phyloP scores from a whole-genome alignment of 2,888 invertebrate genomes.

The Pteria penguin region DNA sequence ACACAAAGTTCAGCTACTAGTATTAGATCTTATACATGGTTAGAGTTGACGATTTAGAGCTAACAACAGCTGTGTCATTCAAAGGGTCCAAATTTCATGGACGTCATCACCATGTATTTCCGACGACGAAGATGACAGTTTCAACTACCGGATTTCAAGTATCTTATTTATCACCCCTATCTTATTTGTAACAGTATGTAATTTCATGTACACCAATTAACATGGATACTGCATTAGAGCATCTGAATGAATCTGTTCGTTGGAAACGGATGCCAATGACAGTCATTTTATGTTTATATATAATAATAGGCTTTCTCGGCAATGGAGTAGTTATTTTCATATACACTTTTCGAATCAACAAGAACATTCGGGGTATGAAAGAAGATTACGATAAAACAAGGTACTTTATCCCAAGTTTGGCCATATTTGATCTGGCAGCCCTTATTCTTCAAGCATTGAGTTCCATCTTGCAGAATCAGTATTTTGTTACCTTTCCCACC shows the following conservation, averaged over 20 bases:
- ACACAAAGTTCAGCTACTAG: too few species aligned
- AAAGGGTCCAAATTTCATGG: too few species aligned
- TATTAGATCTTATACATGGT: too few species aligned
- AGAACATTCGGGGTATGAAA: too few species aligned
- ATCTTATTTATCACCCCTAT: too few species aligned
- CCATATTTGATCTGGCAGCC: not conserved
- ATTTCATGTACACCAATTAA: too few species aligned
- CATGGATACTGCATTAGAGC: not conserved
- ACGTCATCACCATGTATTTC: too few species aligned
- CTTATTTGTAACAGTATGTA: too few species aligned
- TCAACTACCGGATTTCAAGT: too few species aligned
- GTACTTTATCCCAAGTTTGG: not conserved
- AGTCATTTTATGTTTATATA: not conserved
- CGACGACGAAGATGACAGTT: too few species aligned
- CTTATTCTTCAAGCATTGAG: not conserved
- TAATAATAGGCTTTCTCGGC: not conserved
- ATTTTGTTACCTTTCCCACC: not conserved
- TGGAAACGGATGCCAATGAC: not conserved
- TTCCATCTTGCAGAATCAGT: not conserved
- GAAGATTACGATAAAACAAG: not conserved
- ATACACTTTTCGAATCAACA: not conserved
- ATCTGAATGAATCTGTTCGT: not conserved
- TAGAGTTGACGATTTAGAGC: too few species aligned
- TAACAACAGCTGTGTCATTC: too few species aligned
- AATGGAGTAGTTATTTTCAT: not conserved